Base-by-base conservation (phyloP, 2,113 vertebrate species). In the Leptocoma aspasia region DNA sequence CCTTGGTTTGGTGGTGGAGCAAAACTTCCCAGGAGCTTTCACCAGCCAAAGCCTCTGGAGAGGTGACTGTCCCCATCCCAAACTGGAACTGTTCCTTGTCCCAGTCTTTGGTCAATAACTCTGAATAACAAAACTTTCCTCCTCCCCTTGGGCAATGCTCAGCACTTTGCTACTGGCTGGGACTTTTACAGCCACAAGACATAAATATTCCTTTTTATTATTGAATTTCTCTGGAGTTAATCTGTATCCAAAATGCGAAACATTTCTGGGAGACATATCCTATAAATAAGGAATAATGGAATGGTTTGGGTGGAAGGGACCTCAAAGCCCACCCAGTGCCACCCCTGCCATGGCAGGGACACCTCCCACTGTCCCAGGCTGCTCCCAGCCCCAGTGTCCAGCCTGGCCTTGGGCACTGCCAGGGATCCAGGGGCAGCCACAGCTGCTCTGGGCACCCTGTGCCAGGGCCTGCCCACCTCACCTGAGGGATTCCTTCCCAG, bases 311-410 rank as follows among this genome's bases (percentile, higher is more conserved):
- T 7, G 41, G 49, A 6, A 47, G 16, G 14, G 24, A 35, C 6
- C 11, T 8, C 0, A 72, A 1, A 42, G 1, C 37, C 47, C 73
- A 1, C 0, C 39, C 22, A 15, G 5, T 2, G 1, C 27, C 71
- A 37, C 6, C 45, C 35, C 63, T 2, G 4, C 45, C 64, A 23
- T 6, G 54, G 45, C 54, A 69, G 47, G 30, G 75, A 49, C 75
- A 41, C 6, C 28, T 87, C 7, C 35, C 66, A 56, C 24, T 22
- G 23, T 13, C 28, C 54, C 63, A 69, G 63, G 44, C 0, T 3
- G 68, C 8, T 44, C 57, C 63, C 3, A 37, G 24, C 26, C 60
- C 61, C 61, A 21, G 0, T 27, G 28, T n/a, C 60, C 82, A 75
- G 0, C 59, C 86, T 72, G 66, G 49, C 50, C 57, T 22, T 3